Percentiles rank a stretch among this genome's conserved stretches.
These are phyloP conservation scores for Phaonia tiefii DNA, from an alignment of 2,888 invertebrate species.

Conservation along the genomic window DNA sequence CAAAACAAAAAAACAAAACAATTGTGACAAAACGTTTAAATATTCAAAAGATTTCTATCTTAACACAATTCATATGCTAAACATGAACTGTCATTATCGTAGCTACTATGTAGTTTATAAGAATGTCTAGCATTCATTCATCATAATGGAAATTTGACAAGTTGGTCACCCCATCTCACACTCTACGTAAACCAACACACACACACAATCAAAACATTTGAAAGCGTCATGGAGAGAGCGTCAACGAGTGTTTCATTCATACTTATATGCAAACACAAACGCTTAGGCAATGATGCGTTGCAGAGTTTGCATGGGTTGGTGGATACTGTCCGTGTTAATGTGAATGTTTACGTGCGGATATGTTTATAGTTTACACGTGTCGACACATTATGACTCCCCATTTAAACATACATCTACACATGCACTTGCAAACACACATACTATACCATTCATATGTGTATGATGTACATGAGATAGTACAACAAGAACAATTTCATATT, in stretches of 20 bases:
- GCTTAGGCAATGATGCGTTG: too few species aligned
- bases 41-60: conserved; percentile 13
- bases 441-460: not conserved
- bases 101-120: not conserved
- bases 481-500: too few species aligned
- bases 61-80: conserved; percentile 24
- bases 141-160: not conserved
- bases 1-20: too few species aligned
- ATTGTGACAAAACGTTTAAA: conserved; percentile 1
- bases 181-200: not conserved
- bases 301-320: not conserved
- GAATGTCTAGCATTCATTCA: not conserved
- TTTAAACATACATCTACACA: too few species aligned
- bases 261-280: too few species aligned
- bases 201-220: not conserved
- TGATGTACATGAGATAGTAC: too few species aligned
- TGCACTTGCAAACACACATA: not conserved
- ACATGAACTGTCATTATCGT: conserved; percentile 18
- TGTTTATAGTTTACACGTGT: conserved; percentile 24
- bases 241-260: too few species aligned
- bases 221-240: not conserved
- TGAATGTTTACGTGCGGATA: conserved; percentile 11
- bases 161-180: not conserved
- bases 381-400: conserved; percentile 12
- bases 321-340: conserved; percentile 7